Evolutionary conservation across 2,113 vertebrate genomes (phyloP).

Genomic region (Podarcis cretensis): DNA sequence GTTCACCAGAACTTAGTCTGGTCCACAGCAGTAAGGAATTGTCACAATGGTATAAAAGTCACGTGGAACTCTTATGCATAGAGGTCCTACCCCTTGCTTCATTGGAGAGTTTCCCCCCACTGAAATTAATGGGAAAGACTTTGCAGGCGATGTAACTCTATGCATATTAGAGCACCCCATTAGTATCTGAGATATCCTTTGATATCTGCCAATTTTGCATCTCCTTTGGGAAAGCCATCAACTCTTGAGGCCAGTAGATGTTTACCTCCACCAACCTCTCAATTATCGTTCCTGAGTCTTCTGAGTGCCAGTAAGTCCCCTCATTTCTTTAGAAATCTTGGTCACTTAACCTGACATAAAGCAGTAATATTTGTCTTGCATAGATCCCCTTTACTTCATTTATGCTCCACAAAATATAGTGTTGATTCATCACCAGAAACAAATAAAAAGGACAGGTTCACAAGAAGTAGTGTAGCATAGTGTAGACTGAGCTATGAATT

Average conservation of each 20-base stretch:
- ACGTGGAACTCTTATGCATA: neutral
- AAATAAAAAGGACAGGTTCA: neutral
- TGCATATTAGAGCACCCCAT: neutral
- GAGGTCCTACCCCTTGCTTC: neutral
- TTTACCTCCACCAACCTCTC: constrained; percentile 43
- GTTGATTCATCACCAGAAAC: neutral
- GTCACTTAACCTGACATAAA: neutral
- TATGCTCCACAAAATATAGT: neutral
- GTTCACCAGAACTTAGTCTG: neutral
- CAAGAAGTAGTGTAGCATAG: neutral
- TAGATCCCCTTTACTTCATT: neutral
- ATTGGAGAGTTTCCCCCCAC: neutral
- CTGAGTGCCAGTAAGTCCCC: constrained; percentile 27
- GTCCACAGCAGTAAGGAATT: neutral
- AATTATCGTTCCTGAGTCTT: constrained; percentile 59
- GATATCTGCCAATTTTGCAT: neutral
- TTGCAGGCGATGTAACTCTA: neutral
- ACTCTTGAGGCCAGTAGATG: neutral
- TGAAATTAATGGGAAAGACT: neutral
- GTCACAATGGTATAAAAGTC: neutral
- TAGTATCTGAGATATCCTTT: neutral
- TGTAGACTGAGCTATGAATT: neutral
- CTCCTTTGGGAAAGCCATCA: neutral
- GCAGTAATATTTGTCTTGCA: neutral
- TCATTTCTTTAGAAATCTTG: neutral